Evolutionary conservation across 2,113 vertebrate species (phyloP), one percentile per base, ranked within the genome.

Genomic region (Desmodus rotundus): DNA sequence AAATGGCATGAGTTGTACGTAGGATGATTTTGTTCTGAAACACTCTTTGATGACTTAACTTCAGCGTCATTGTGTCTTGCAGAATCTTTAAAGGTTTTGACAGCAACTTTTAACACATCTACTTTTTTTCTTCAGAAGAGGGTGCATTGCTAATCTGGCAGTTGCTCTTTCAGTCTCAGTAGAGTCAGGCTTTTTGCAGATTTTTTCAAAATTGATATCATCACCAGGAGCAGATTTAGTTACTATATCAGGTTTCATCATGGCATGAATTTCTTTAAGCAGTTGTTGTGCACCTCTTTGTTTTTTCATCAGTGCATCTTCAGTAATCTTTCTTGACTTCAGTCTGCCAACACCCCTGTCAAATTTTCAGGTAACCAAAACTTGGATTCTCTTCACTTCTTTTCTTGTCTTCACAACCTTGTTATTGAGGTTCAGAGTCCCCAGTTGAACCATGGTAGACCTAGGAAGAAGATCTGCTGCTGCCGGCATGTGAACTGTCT

Each of bases 231-330:
- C 99, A 63, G 98, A 97, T 97, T 99, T 99, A 85, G 99, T 99
- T 96, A 99, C 98, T 93, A 96, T 70, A 98, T 99, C 99, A 22
- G 99, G 99, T 88, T 97, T 98, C 54, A 99, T 99, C 98, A 99
- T 99, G 13, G 98, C 98, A 50, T 98, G 99, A 87, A 99, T 99
- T 98, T 99, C 99, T 97, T 99, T 99, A 89, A 99, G 97, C 92
- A 99, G 96, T 95, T 99, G 98, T 16, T 98, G 98, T 13, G 97
- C 99, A 91, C 99, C 98, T 92, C 99, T 99, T 84, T 99, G 98
- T 89, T 99, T 99, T 98, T 98, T 99, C 73, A 99, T 98, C 22
- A 99, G 63, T 26, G 98, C 98, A 4, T 98, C 96, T 92, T 99
- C 98, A 5, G 98, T 98, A 41, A 99, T 99, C 97, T 50, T 77